These are phyloP conservation scores for Gortyna flavago DNA, from an alignment of 2,888 invertebrate species.

Conservation along the genomic window DNA sequence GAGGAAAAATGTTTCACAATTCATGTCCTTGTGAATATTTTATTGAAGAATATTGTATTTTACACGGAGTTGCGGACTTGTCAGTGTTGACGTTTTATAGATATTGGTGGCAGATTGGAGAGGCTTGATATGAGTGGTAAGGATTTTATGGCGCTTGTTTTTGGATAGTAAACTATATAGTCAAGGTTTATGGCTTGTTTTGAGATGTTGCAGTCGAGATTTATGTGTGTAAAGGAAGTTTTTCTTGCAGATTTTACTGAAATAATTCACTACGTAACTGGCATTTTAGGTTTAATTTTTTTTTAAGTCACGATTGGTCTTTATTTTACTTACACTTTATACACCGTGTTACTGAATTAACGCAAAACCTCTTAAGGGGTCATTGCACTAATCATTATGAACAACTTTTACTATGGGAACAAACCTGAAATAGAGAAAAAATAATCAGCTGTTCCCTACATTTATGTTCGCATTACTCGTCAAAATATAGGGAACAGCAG, in stretches of 20 bases:
- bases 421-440: too few species aligned
- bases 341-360: too few species aligned
- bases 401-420: too few species aligned
- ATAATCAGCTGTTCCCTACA: too few species aligned
- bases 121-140: constrained; percentile 21
- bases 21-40: constrained; percentile 63
- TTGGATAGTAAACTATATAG: neutral
- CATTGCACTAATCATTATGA: too few species aligned
- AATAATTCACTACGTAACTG: neutral
- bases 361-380: too few species aligned
- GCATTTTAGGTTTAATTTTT: neutral
- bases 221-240: neutral
- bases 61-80: constrained; percentile 39
- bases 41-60: constrained; percentile 58
- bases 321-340: too few species aligned
- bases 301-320: neutral
- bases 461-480: too few species aligned
- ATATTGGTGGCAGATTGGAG: constrained; percentile 51
- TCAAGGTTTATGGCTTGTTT: too few species aligned
- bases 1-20: constrained; percentile 56
- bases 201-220: constrained; percentile 11
- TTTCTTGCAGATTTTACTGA: neutral
- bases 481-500: too few species aligned
- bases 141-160: constrained; percentile 20
- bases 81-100: constrained; percentile 54